A percentile compares a stretch with the other conserved stretches of the same genome.
Evolutionary conservation across 2,797 vertebrate species (phyloP).

Genomic region (Tachyglossus aculeatus): DNA sequence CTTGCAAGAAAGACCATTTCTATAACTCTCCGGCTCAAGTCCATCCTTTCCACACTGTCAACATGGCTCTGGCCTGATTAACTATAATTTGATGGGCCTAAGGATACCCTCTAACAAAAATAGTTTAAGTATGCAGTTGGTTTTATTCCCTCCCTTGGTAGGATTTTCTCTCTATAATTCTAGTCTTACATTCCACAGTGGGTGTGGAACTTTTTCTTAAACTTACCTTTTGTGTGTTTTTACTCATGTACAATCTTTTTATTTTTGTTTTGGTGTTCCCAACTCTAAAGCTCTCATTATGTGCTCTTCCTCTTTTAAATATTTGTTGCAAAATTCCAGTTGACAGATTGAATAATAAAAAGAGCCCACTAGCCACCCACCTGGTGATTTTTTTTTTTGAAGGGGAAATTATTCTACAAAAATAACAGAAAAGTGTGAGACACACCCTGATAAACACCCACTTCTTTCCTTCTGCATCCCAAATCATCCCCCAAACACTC

Average conservation of each 20-base stretch:
- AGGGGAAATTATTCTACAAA: conserved; percentile 17
- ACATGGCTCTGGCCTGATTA: no score
- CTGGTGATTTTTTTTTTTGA: background rate
- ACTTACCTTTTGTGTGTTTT: conserved; percentile 30
- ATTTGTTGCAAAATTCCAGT: conserved; percentile 53
- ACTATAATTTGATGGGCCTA: conserved; percentile 11
- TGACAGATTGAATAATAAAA: conserved; percentile 48
- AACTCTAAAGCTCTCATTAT: conserved; percentile 34
- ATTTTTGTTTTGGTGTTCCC: conserved; percentile 35
- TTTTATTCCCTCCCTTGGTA: conserved; percentile 5
- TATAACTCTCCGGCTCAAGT: no score
- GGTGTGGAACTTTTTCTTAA: conserved; percentile 21
- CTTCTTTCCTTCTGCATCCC: no score
- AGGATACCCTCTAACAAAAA: background rate
- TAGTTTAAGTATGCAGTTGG: background rate
- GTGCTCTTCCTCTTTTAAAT: conserved; percentile 56
- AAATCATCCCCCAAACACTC: no score
- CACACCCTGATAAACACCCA: conserved; percentile 45
- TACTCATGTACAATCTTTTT: conserved; percentile 16
- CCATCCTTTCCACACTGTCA: no score
- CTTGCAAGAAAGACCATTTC: no score
- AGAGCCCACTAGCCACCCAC: conserved; percentile 14
- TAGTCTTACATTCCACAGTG: background rate
- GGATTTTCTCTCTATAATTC: background rate
- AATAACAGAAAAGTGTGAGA: conserved; percentile 19